phyloP scores from a whole-genome alignment of 2,888 invertebrate species.

The Cynaeus angustus region DNA sequence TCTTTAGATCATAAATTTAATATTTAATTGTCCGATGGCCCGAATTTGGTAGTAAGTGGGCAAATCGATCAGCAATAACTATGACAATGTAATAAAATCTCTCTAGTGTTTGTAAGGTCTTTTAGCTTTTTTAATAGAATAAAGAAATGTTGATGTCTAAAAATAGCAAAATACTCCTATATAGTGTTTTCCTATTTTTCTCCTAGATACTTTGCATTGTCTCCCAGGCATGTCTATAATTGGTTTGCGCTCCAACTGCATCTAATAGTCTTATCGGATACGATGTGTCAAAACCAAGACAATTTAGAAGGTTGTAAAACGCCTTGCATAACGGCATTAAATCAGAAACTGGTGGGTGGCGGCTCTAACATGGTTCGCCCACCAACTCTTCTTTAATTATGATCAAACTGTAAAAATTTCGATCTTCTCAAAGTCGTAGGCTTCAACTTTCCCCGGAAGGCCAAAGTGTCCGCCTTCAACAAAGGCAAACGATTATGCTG shows the following conservation, averaged over 20 bases:
- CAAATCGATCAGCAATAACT: too few species aligned
- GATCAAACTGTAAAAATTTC: slow-evolving; percentile 25
- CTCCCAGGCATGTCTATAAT: slow-evolving; percentile 2
- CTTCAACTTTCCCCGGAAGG: slow-evolving; percentile 42
- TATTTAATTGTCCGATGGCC: too few species aligned
- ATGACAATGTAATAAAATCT: too few species aligned
- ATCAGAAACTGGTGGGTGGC: slow-evolving; percentile 31
- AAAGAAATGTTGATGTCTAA: too few species aligned
- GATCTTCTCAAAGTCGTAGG: slow-evolving; percentile 18
- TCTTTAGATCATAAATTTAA: too few species aligned
- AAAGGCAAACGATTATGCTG: neutral
- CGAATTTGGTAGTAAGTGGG: too few species aligned
- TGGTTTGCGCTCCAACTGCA: slow-evolving; percentile 22
- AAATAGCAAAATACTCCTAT: too few species aligned
- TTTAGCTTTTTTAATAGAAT: too few species aligned
- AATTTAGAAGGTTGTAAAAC: slow-evolving; percentile 45
- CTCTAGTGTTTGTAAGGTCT: too few species aligned
- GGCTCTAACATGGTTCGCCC: slow-evolving; percentile 34
- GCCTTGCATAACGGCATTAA: slow-evolving; percentile 39
- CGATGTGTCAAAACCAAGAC: slow-evolving; percentile 47
- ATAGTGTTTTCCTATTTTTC: too few species aligned
- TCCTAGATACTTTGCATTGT: too few species aligned
- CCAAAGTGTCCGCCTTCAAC: slow-evolving; percentile 10
- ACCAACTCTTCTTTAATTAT: slow-evolving; percentile 28
- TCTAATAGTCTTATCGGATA: slow-evolving; percentile 24